phyloP scores from a whole-genome alignment of 2,113 vertebrate species.

The Gorsachius goisagi region DNA sequence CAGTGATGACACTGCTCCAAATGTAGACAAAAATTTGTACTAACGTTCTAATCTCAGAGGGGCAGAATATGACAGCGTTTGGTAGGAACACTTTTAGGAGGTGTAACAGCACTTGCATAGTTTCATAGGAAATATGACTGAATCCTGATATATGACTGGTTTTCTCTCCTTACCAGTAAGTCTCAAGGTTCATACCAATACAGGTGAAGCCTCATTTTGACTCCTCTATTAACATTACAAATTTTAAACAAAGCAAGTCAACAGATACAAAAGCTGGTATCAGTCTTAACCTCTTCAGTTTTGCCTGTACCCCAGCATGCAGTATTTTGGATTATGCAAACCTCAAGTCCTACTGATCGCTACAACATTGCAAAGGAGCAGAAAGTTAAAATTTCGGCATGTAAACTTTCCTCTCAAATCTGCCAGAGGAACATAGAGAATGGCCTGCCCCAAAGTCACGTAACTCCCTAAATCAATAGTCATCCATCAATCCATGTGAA shows the following conservation, averaged over 20 bases:
- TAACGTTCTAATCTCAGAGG: not conserved
- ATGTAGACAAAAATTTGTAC: not conserved
- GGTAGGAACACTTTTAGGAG: not conserved
- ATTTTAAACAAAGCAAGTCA: not conserved
- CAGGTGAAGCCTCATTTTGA: not conserved
- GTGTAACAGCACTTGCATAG: accelerated
- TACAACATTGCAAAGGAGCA: not conserved
- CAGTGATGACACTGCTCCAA: not conserved
- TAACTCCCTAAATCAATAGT: not conserved
- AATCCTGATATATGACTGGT: not conserved
- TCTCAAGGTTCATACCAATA: not conserved
- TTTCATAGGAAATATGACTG: not conserved
- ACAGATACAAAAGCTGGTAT: not conserved
- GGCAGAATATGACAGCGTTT: not conserved
- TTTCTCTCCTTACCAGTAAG: not conserved
- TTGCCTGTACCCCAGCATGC: not conserved
- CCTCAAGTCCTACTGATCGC: not conserved
- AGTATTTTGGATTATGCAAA: not conserved
- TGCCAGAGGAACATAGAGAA: not conserved
- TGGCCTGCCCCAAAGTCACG: not conserved
- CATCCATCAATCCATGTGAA: not conserved
- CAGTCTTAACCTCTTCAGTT: not conserved
- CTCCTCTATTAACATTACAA: not conserved
- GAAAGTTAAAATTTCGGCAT: not conserved
- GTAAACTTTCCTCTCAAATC: not conserved